Conservation (phyloP, 2,113 vertebrate genomes). For the Oreochromis aureus region DNA sequence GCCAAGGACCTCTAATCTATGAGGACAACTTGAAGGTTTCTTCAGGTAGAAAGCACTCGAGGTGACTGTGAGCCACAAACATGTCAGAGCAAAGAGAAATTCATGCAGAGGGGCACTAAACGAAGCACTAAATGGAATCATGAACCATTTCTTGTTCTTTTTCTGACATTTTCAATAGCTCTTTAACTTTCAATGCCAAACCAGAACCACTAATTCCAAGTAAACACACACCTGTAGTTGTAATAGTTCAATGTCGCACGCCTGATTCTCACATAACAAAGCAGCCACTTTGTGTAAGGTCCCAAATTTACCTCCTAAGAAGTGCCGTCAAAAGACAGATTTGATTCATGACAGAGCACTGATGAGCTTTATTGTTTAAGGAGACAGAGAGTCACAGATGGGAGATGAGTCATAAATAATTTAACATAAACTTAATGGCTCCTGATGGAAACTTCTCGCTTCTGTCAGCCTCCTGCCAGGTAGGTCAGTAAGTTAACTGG, state of each 20-base stretch:
- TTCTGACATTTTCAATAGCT: not conserved
- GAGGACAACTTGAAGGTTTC: not conserved
- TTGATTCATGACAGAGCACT: not conserved
- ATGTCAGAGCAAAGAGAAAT: not conserved
- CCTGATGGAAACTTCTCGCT: not conserved
- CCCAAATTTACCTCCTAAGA: not conserved
- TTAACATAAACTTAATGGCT: not conserved
- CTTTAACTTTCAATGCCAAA: not conserved
- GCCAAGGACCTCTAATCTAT: not conserved
- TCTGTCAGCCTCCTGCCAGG: not conserved
- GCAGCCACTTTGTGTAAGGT: not conserved
- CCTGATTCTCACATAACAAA: not conserved
- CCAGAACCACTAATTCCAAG: not conserved
- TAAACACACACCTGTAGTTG: not conserved
- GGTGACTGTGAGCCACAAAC: not conserved
- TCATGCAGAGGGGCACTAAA: rapidly evolving
- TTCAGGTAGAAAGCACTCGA: not conserved
- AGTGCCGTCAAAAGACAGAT: not conserved
- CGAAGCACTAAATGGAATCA: not conserved
- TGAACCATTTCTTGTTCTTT: not conserved
- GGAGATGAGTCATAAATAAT: not conserved
- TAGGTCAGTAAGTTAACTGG: not conserved
- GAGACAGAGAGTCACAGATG: not conserved
- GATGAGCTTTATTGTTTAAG: not conserved
- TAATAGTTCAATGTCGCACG: not conserved